phyloP scores from a whole-genome alignment of 2,797 vertebrate species.

The Dicrostonyx torquatus region DNA sequence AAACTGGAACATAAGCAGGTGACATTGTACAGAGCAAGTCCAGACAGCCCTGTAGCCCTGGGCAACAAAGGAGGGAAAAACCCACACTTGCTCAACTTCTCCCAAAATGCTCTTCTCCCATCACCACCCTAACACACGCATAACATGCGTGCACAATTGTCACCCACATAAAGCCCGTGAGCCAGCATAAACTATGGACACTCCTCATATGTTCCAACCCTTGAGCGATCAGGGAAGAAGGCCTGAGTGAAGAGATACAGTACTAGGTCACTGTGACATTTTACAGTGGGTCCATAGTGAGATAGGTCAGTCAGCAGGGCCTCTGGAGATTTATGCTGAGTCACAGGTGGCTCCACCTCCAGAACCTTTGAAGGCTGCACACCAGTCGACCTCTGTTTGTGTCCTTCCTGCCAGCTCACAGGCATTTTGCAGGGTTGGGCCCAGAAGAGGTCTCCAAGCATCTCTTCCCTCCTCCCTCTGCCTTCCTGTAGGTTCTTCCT shows the following conservation, averaged over 20 bases:
- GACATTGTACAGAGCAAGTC: neutral
- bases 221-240: slow-evolving; percentile 15
- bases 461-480: neutral
- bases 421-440: neutral
- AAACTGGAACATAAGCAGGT: neutral
- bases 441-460: neutral
- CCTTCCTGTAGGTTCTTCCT: neutral
- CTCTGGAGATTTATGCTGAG: neutral
- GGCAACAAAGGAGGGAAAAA: neutral
- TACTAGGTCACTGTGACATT: slow-evolving; percentile 73
- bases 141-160: rapidly evolving
- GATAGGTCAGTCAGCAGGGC: slow-evolving; percentile 27
- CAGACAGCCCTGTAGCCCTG: neutral
- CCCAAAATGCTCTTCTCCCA: neutral
- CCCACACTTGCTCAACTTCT: neutral
- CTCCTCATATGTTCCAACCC: neutral
- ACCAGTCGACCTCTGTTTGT: neutral
- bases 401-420: neutral
- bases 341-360: neutral
- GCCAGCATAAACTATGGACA: neutral
- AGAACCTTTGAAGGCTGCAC: neutral
- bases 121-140: too few species aligned
- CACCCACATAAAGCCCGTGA: neutral
- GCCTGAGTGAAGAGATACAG: neutral
- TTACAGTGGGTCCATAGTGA: neutral